phyloP scores from a whole-genome alignment of 1,140 invertebrate genomes.

The Drosophila cardini region DNA sequence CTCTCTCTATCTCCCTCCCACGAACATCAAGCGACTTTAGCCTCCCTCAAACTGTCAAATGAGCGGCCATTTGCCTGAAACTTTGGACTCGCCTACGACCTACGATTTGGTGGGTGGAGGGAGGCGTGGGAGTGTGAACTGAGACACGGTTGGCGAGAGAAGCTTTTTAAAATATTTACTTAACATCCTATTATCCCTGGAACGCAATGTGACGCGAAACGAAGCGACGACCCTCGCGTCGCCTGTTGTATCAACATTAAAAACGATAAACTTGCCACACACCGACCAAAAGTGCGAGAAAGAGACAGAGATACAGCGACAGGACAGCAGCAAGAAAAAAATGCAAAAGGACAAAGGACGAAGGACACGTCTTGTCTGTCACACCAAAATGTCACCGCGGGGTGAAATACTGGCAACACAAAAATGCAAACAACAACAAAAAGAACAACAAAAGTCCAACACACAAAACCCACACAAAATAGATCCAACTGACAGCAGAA shows the following conservation, averaged over 20 bases:
- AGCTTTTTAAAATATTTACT: constrained; percentile 81
- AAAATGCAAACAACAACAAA: constrained; percentile 58
- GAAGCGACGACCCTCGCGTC: constrained; percentile 55
- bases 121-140: neutral
- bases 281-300: constrained; percentile 18
- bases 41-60: constrained; percentile 42
- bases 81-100: constrained; percentile 64
- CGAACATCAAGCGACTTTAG: neutral
- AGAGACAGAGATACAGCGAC: neutral
- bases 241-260: constrained; percentile 79
- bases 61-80: constrained; percentile 62
- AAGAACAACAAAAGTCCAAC: constrained; percentile 40
- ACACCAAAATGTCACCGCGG: constrained; percentile 82
- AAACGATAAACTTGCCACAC: constrained; percentile 79
- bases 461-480: constrained; percentile 12
- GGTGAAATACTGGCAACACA: constrained; percentile 76
- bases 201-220: constrained; percentile 58
- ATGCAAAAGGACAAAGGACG: constrained; percentile 66
- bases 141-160: constrained; percentile 9
- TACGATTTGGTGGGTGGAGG: constrained; percentile 1
- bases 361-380: constrained; percentile 84
- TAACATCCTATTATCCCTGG: constrained; percentile 79
- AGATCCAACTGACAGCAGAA: neutral
- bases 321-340: constrained; percentile 57
- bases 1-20: neutral